A percentile compares a stretch with the other conserved stretches of the same genome.
Conservation (phyloP, 2,113 vertebrate genomes). For the Lathamus discolor region DNA sequence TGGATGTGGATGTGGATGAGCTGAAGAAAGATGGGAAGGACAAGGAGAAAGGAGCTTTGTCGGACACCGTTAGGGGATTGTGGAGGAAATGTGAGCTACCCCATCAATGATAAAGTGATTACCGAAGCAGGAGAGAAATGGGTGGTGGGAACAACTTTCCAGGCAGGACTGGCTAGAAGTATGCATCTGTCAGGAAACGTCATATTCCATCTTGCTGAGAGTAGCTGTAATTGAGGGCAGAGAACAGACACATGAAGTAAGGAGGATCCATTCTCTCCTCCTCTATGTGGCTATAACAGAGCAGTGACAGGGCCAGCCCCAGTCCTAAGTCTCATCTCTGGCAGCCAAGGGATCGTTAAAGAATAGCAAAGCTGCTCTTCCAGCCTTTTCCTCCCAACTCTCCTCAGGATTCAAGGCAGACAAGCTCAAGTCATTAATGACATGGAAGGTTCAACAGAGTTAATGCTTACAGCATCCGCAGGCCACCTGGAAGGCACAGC, state of each 20-base stretch:
- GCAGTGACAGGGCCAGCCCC: not conserved
- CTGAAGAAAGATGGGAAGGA: not conserved
- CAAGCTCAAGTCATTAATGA: not conserved
- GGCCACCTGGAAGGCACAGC: not conserved
- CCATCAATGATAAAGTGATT: not conserved
- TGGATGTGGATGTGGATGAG: not conserved
- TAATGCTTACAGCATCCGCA: not conserved
- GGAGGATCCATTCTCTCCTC: not conserved
- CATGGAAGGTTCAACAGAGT: not conserved
- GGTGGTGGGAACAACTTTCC: not conserved
- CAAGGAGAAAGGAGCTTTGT: not conserved
- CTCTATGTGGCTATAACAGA: not conserved
- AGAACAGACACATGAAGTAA: not conserved
- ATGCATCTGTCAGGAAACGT: not conserved
- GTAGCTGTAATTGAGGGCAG: not conserved
- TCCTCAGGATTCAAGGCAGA: not conserved
- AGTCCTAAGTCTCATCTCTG: not conserved
- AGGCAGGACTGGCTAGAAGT: not conserved
- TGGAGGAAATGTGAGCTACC: not conserved
- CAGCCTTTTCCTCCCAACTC: not conserved
- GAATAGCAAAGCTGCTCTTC: not conserved
- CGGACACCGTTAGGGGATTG: not conserved
- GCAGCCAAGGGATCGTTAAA: not conserved
- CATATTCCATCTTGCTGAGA: not conserved
- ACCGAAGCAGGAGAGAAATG: not conserved